Base-by-base conservation (phyloP, 2,113 vertebrate species). In the Aix galericulata region DNA sequence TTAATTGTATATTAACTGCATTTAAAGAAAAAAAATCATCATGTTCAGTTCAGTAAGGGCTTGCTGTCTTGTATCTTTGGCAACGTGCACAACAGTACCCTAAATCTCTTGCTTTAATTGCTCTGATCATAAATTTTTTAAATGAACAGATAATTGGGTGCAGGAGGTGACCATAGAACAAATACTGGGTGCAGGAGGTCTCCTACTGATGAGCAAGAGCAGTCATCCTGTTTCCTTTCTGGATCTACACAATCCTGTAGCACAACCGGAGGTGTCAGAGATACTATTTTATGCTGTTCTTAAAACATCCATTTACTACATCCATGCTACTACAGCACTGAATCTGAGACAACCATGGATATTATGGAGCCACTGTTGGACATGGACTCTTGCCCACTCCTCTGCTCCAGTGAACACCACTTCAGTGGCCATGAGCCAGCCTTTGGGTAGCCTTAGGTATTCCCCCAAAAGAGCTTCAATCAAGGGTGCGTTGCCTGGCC, bases 281-380 rank as follows among this genome's bases (percentile, higher is more conserved):
- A 69, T 27, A 25, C 9, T 48, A 14, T 25, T 14, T 11, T 9
- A 22, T 34, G 40, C 69, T 78, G 25, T 48, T 71, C 48, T 32
- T 56, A 36, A 78, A 73, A 38, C 25, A 38, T 5, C 23, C 36
- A 23, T 63, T 81, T 89, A 48, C 46, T 48, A 48, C 46, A 48
- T 48, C 46, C 46, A 22, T 48, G 27, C 50, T 52, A 52, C 42
- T 55, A 14, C 26, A 36, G 27, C 29, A 34, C 8, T 17, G 12
- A 55, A 66, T 29, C 31, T 63, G 42, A 71, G 26, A 89, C n/a
- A 75, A 88, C 17, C 22, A n/a, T 36, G 71, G 52, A 26, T 25
- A 67, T 2, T 59, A 20, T 48, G 40, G 60, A 69, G 20, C 13
- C 4, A 1, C 23, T 0, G 0, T 1, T 50, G 40, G 40, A 63